Base-by-base conservation (phyloP, 2,888 invertebrate species). In the Drosophila tanythrix region DNA sequence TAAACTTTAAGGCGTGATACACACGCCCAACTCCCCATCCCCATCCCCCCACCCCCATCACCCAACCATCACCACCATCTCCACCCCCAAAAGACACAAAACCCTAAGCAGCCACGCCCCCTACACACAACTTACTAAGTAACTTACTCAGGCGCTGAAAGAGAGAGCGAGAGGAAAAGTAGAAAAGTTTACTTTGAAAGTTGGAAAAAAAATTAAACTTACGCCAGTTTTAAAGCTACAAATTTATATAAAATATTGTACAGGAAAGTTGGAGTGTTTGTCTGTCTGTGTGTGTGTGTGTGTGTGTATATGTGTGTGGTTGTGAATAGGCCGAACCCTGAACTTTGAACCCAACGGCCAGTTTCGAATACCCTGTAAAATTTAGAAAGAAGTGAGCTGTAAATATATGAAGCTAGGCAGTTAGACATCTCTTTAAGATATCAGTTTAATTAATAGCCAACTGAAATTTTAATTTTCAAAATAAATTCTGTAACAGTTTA, bases 151-250 rank as follows among this genome's bases (percentile, higher is more conserved):
- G 60, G 60, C 64, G 50, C 33, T n/a, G 58, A 55, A 25, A 61
- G 35, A 5, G 27, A 15, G 40, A 25, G 35, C 10, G 51, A 18
- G 18, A n/a, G 52, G 50, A n/a, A 33, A 31, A 55, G 57, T 63
- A 69, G 78, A 65, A 85, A 85, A 84, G 78, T 84, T 84, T 84
- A 80, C 82, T 68, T 67, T 65, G 71, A 83, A 84, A 75, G 83
- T 86, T 74, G 63, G 64, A 55, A 43, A 55, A 40, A 78, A 82
- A 83, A 83, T 84, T 82, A 73, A 83, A 85, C 88, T 85, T 83
- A 81, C 66, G 83, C 83, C 83, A 81, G 81, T 83, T 88, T 85
- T 83, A 81, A 81, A 85, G 79, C 81, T 85, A 88, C 70, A 82
- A 85, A 83, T 85, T 81, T 81, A 88, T 83, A 85, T 76, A 76